Base-by-base conservation (phyloP, 2,113 vertebrate species). In the Siniperca chuatsi region DNA sequence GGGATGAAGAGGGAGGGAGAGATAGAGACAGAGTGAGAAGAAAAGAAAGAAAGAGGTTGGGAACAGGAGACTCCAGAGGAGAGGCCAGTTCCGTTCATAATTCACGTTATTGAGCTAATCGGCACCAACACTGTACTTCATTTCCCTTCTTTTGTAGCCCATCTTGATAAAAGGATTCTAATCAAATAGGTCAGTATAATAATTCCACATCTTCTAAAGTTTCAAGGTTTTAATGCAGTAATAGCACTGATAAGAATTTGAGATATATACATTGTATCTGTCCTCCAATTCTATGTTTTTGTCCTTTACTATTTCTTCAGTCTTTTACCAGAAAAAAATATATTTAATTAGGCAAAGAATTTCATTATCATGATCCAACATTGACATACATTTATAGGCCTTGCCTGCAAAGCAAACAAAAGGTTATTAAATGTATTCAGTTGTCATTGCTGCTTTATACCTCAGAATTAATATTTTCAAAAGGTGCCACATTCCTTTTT, bases 91-190 rank as follows among this genome's bases (percentile, higher is more conserved):
- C 66, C 20, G 23, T 90, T 87, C 75, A 89, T 79, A 82, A 93
- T 93, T 92, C 83, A 84, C 86, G 86, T 83, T 83, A 88, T 46
- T 82, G 67, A 87, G 83, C 66, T 92, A 84, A 92, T 85, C 66
- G 46, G 23, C 82, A 86, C 66, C 74, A 68, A 81, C 52, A n/a
- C 57, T 29, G 61, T 57, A 57, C 75, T 92, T 81, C 18, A 78
- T 87, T 87, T 87, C 80, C 80, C 67, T 68, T 65, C 67, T 86
- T 88, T 87, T 78, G 84, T 81, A 61, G 66, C 35, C 70, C 52
- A 82, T 77, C 73, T 70, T 60, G 66, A 81, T 75, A 81, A 85
- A 85, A 76, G 44, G 35, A 10, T 68, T 74, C 23, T 20, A 61
- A 89, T 90, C 68, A 84, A 83, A 76, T 54, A 57, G 23, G 10